phyloP scores from a whole-genome alignment of 1,140 invertebrate species.

The Hormaphis cornu region DNA sequence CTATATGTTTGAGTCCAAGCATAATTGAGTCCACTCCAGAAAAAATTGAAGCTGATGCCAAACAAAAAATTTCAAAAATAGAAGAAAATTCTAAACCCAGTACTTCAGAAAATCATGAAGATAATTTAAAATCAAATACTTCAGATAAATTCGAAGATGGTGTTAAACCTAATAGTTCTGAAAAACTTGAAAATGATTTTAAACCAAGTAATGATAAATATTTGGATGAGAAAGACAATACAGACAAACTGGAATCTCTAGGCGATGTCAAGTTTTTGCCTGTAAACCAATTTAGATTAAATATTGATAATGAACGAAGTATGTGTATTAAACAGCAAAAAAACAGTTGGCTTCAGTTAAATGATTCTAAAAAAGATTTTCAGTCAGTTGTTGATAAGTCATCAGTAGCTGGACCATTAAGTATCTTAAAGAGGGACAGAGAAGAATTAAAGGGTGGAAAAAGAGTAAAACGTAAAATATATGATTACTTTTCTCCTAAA shows the following conservation, averaged over 20 bases:
- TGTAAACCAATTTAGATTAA: conserved; percentile 27
- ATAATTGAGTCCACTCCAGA: conserved; percentile 19
- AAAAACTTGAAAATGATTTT: background rate
- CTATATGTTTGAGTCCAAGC: background rate
- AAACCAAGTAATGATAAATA: background rate
- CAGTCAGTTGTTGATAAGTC: background rate
- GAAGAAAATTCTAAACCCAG: too few species aligned
- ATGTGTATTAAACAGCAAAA: conserved; percentile 33
- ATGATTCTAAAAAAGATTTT: conserved; percentile 34
- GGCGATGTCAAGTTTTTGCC: conserved; percentile 2
- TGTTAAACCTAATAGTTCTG: too few species aligned
- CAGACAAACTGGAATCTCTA: background rate
- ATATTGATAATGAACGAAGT: conserved; percentile 7
- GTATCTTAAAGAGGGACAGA: conserved; percentile 5
- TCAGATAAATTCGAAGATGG: too few species aligned
- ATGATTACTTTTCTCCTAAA: conserved; percentile 4
- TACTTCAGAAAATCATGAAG: too few species aligned
- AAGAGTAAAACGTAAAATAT: conserved; percentile 30
- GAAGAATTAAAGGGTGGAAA: background rate
- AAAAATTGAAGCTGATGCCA: too few species aligned
- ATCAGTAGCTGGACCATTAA: background rate
- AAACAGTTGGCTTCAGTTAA: conserved; percentile 32
- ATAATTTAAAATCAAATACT: too few species aligned
- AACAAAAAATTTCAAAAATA: too few species aligned
- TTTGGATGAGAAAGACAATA: background rate